Percentiles rank a stretch among this genome's conserved stretches.
phyloP scores from a whole-genome alignment of 2,888 invertebrate species.

The Nomada ferruginata region DNA sequence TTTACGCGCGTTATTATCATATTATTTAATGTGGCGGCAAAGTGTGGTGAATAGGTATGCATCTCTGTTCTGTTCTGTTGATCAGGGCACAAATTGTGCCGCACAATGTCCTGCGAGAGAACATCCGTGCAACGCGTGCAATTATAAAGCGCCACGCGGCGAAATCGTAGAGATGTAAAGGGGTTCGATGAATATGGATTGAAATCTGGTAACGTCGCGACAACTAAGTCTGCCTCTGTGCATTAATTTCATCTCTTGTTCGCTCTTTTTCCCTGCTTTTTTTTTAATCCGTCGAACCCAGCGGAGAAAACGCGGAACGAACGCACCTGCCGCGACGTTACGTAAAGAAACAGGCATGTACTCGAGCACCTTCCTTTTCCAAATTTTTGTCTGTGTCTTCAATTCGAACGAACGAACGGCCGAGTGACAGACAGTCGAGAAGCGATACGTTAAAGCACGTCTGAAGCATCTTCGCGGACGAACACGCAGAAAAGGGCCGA shows the following conservation, averaged over 20 bases:
- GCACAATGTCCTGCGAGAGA: conserved; percentile 1
- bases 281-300: conserved; percentile 12
- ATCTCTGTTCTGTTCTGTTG: conserved; percentile 22
- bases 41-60: not conserved
- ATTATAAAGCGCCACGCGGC: conserved; percentile 6
- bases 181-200: conserved; percentile 47
- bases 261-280: conserved; percentile 11
- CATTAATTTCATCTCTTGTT: conserved; percentile 29
- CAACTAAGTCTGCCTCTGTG: conserved; percentile 41
- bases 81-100: conserved; percentile 28
- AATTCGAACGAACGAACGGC: not conserved
- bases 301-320: conserved; percentile 29
- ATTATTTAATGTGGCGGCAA: conserved; percentile 21
- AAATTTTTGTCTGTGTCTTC: not conserved
- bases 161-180: conserved; percentile 28
- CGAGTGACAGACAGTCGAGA: not conserved
- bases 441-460: not conserved
- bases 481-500: not conserved
- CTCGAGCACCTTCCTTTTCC: not conserved
- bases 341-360: conserved; percentile 10
- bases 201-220: conserved; percentile 38
- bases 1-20: conserved; percentile 12
- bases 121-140: conserved; percentile 18
- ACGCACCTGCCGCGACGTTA: conserved; percentile 22
- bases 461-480: not conserved